These are phyloP conservation scores for Siniperca obscura DNA, from an alignment of 2,797 vertebrate species.

Conservation along the genomic window DNA sequence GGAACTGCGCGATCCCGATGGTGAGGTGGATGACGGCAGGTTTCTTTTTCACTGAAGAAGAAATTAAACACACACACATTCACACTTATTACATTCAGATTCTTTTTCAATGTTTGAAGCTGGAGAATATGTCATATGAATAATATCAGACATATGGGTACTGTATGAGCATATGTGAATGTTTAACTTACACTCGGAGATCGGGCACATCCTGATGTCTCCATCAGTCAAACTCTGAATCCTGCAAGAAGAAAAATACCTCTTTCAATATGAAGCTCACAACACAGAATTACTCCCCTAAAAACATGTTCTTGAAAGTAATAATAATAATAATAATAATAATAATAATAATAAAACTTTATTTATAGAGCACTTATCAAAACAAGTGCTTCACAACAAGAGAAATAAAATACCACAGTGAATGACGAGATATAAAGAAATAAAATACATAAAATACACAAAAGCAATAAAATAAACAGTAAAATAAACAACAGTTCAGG, in stretches of 20 bases:
- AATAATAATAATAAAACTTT: too few species aligned
- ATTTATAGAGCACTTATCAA: too few species aligned
- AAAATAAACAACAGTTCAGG: too few species aligned
- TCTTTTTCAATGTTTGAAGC: background rate
- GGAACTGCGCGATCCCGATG: slow-evolving; percentile 15
- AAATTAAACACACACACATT: background rate
- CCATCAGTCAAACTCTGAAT: slow-evolving; percentile 50
- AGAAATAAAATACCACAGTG: too few species aligned
- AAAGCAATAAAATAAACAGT: too few species aligned
- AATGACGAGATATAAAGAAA: too few species aligned
- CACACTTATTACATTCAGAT: background rate
- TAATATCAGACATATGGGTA: background rate
- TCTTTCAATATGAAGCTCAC: background rate
- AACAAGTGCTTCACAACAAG: too few species aligned
- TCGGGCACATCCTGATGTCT: slow-evolving; percentile 24
- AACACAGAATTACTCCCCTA: background rate
- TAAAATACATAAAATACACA: too few species aligned
- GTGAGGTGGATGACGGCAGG: background rate
- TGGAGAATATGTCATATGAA: background rate
- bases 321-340: too few species aligned
- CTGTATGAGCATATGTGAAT: background rate
- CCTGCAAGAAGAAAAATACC: background rate
- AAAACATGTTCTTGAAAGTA: background rate
- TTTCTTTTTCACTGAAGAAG: background rate
- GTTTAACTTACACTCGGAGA: slow-evolving; percentile 25